Percentiles rank a stretch among this genome's conserved stretches.
Conservation (phyloP, 2,888 invertebrate species). For the Tiliacea aurago region DNA sequence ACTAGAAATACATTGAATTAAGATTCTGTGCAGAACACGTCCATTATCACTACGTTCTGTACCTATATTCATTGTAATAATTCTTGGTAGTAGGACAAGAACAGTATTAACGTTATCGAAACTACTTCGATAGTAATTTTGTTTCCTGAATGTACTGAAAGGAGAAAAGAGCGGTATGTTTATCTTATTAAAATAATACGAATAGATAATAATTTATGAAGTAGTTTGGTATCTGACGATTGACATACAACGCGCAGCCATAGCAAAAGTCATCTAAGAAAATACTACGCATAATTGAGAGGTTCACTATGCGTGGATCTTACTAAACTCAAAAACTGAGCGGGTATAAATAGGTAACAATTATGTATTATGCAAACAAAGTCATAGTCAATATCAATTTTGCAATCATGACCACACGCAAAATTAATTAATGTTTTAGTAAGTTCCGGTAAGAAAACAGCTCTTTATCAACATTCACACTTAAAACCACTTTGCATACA, state of each 20-base stretch:
- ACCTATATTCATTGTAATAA: not conserved
- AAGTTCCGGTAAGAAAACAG: not conserved
- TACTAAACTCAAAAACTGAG: not conserved
- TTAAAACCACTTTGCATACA: not conserved
- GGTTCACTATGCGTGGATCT: not conserved
- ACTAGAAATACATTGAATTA: slow-evolving; percentile 20
- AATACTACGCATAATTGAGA: not conserved
- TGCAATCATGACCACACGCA: not conserved
- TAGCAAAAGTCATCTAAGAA: not conserved
- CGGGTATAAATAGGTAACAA: not conserved
- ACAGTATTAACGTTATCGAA: not conserved
- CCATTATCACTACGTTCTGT: not conserved
- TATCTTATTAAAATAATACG: not conserved
- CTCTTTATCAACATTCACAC: not conserved
- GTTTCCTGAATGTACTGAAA: not conserved
- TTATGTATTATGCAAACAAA: too few relatives aligned
- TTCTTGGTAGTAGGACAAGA: not conserved
- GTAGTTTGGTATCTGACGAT: too few relatives aligned
- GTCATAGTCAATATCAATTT: not conserved
- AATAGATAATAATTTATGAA: not conserved
- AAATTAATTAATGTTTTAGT: not conserved
- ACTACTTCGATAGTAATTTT: not conserved
- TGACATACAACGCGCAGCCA: too few relatives aligned
- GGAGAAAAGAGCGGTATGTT: not conserved
- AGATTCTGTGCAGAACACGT: slow-evolving; percentile 13